Percentiles rank a stretch among this genome's conserved stretches.
phyloP scores from a whole-genome alignment of 2,888 invertebrate species.

The Anthoptus insignis region DNA sequence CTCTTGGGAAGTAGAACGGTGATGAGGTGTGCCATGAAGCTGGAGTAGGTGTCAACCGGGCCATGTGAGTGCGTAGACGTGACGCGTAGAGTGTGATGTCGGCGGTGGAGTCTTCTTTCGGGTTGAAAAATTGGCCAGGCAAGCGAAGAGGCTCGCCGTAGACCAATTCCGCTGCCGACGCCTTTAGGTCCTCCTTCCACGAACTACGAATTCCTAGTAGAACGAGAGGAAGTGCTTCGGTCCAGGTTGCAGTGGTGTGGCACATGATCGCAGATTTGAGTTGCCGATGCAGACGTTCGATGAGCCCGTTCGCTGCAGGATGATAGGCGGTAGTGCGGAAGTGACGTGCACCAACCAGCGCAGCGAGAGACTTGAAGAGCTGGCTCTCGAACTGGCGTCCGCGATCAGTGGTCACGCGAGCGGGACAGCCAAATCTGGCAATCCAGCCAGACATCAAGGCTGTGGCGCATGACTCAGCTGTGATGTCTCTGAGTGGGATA shows the following conservation, averaged over 20 bases:
- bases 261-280: slow-evolving; percentile 54
- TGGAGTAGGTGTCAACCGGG: slow-evolving; percentile 15
- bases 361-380: slow-evolving; percentile 45
- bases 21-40: slow-evolving; percentile 26
- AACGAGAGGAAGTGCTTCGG: slow-evolving; percentile 36
- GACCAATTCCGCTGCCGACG: slow-evolving; percentile 43
- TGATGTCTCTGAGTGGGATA: slow-evolving; percentile 52
- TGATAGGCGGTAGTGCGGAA: slow-evolving; percentile 45
- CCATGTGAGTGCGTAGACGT: neutral
- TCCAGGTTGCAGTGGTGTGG: slow-evolving; percentile 43
- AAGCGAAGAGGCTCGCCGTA: slow-evolving; percentile 45
- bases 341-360: slow-evolving; percentile 42
- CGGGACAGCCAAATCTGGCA: slow-evolving; percentile 50
- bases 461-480: slow-evolving; percentile 61
- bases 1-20: slow-evolving; percentile 33
- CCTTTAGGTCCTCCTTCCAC: slow-evolving; percentile 43
- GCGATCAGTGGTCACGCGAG: slow-evolving; percentile 60
- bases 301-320: slow-evolving; percentile 43
- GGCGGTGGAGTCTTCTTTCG: neutral
- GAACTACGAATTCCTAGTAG: slow-evolving; percentile 27
- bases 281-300: slow-evolving; percentile 29
- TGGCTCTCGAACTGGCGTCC: slow-evolving; percentile 44
- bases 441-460: slow-evolving; percentile 55
- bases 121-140: slow-evolving; percentile 51
- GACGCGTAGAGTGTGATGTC: no score